A percentile compares a stretch with the other conserved stretches of the same genome.
phyloP scores from a whole-genome alignment of 2,113 vertebrate genomes.

The Lota lota region DNA sequence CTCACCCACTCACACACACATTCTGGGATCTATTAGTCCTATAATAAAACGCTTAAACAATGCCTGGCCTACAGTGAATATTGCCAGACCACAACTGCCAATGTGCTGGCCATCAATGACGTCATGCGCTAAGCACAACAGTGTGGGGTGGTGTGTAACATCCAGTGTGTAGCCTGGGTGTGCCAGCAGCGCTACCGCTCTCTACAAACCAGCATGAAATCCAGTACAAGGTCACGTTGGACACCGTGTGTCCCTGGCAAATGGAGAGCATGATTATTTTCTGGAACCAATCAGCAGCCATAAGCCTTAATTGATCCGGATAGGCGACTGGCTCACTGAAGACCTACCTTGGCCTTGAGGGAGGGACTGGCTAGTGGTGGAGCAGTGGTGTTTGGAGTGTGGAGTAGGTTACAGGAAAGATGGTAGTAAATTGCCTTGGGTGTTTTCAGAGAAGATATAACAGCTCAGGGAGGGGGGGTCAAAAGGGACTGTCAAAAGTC shows the following conservation, averaged over 20 bases:
- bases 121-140: constrained; percentile 9
- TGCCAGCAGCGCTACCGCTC: constrained; percentile 39
- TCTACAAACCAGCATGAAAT: constrained; percentile 50
- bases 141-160: no score
- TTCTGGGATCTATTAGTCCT: no score
- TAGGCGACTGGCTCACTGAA: constrained; percentile 49
- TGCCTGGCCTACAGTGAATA: no score
- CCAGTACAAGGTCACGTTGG: constrained; percentile 66
- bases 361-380: constrained; percentile 26
- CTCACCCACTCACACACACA: no score
- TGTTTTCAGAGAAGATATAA: no score
- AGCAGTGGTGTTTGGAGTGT: constrained; percentile 7
- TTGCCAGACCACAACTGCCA: constrained; percentile 10
- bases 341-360: constrained; percentile 51
- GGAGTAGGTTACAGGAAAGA: not conserved
- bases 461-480: no score
- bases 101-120: constrained; percentile 53
- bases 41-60: no score
- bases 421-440: no score
- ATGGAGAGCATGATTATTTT: constrained; percentile 55
- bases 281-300: constrained; percentile 34
- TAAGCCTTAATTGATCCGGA: constrained; percentile 62
- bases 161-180: not conserved
- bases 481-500: no score
- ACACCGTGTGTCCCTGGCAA: constrained; percentile 40